Evolutionary conservation across 2,113 vertebrate species (phyloP).

Genomic region (Benitochromis conjunctus): DNA sequence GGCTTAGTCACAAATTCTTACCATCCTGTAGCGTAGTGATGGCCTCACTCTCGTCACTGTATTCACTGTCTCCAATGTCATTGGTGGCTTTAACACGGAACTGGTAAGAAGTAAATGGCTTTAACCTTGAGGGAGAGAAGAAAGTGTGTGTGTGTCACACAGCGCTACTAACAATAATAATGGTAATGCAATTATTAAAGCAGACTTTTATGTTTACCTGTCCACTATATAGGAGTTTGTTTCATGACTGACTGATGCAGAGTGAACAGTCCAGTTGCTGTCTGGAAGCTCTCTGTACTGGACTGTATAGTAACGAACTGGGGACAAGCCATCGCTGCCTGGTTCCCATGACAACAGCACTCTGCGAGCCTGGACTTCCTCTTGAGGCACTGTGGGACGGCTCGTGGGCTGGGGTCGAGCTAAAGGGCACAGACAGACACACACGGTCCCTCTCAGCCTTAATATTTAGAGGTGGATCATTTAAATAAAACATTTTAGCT

Average conservation of each 20-base stretch:
- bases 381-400: slow-evolving; percentile 79
- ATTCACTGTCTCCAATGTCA: slow-evolving; percentile 96
- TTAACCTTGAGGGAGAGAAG: slow-evolving; percentile 75
- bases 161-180: background rate
- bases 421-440: slow-evolving; percentile 49
- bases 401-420: slow-evolving; percentile 90
- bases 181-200: background rate
- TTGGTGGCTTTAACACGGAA: slow-evolving; percentile 95
- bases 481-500: background rate
- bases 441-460: background rate
- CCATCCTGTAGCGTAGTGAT: slow-evolving; percentile 96
- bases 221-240: slow-evolving; percentile 83
- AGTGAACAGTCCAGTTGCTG: slow-evolving; percentile 84
- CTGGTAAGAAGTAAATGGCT: slow-evolving; percentile 97
- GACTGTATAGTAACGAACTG: slow-evolving; percentile 91
- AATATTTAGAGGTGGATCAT: background rate
- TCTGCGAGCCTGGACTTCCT: slow-evolving; percentile 77
- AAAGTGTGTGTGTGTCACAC: background rate
- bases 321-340: slow-evolving; percentile 93
- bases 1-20: slow-evolving; percentile 54
- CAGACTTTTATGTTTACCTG: slow-evolving; percentile 69
- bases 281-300: slow-evolving; percentile 88
- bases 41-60: slow-evolving; percentile 91
- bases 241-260: slow-evolving; percentile 83
- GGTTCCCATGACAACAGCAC: slow-evolving; percentile 95